These are phyloP conservation scores for Nestor notabilis DNA, from an alignment of 2,113 vertebrate genomes.

Conservation along the genomic window DNA sequence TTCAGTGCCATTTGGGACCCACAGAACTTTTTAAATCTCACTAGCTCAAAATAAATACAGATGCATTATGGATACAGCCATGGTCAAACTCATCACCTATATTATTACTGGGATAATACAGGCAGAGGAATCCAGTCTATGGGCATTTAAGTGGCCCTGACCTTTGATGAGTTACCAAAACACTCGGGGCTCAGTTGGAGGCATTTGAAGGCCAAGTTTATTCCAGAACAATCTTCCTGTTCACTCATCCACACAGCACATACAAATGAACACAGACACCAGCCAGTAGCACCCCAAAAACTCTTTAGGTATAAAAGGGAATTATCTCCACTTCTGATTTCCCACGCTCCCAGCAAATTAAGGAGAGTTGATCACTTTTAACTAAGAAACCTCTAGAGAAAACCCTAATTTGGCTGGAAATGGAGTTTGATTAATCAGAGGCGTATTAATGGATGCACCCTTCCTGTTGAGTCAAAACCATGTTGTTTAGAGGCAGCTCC, in stretches of 20 bases:
- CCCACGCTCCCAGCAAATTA: neutral
- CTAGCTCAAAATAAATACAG: neutral
- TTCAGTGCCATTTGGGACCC: neutral
- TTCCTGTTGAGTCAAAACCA: conserved; percentile 48
- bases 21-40: neutral
- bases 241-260: neutral
- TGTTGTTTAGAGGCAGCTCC: neutral
- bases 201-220: neutral
- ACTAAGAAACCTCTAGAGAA: neutral
- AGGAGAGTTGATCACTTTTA: neutral
- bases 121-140: neutral
- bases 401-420: conserved; percentile 36
- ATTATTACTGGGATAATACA: neutral
- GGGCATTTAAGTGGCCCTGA: neutral
- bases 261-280: neutral
- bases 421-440: conserved; percentile 2
- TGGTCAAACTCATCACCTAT: neutral
- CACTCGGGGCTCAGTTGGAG: neutral
- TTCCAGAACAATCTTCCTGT: neutral
- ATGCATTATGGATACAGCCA: neutral
- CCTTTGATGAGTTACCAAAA: neutral
- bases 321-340: neutral
- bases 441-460: neutral
- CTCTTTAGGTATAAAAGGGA: neutral
- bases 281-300: neutral